A percentile compares a stretch with the other conserved stretches of the same genome.
Conservation (phyloP, 2,113 vertebrate genomes). For the Proterorhinus semilunaris region DNA sequence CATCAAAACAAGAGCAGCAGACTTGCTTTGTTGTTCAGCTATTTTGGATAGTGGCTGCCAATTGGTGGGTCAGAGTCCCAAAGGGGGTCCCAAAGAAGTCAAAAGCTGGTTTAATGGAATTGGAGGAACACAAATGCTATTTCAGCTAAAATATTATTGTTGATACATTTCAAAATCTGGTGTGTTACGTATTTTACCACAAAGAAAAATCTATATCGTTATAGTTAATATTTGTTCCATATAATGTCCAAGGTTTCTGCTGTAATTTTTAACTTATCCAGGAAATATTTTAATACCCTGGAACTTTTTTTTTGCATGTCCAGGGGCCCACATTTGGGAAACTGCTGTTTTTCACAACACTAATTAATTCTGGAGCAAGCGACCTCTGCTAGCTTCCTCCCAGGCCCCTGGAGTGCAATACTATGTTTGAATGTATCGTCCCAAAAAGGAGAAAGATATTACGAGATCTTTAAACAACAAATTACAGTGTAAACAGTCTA, state of each 20-base stretch:
- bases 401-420: conserved; percentile 12
- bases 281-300: not conserved
- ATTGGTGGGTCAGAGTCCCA: too few species aligned
- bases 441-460: conserved; percentile 12
- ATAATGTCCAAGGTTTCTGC: too few species aligned
- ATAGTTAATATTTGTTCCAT: too few species aligned
- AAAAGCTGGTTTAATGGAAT: not conserved
- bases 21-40: conserved; percentile 17
- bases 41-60: not conserved
- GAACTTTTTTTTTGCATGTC: not conserved
- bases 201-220: too few species aligned
- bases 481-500: conserved; percentile 21
- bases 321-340: conserved; percentile 14
- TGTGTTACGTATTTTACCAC: too few species aligned
- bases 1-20: conserved; percentile 20
- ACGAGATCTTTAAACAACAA: conserved; percentile 1
- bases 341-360: conserved; percentile 2
- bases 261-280: not conserved
- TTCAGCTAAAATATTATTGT: too few species aligned
- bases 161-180: too few species aligned
- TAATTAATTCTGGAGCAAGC: conserved; percentile 47
- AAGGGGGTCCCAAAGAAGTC: not conserved
- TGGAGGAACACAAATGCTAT: too few species aligned
- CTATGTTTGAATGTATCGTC: conserved; percentile 11
- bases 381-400: conserved; percentile 37